Evolutionary conservation across 2,113 vertebrate genomes (phyloP).

Genomic region (Dermatemys mawii): DNA sequence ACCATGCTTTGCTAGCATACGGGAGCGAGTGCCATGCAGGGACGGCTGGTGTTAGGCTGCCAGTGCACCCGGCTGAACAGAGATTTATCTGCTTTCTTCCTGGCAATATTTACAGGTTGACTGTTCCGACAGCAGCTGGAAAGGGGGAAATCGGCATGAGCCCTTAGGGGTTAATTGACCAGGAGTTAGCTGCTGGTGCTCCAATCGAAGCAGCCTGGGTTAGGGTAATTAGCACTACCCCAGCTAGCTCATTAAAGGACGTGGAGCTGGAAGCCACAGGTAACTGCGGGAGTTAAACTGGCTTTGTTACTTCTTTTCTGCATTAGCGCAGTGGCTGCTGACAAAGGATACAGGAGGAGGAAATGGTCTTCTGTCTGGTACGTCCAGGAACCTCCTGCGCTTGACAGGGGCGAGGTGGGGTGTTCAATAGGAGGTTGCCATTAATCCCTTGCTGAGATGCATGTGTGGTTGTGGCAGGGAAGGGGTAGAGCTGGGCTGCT

Average conservation of each 20-base stretch:
- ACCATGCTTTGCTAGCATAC: not conserved
- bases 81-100: not conserved
- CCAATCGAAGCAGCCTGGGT: not conserved
- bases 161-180: constrained; percentile 53
- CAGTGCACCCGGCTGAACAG: not conserved
- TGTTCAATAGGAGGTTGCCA: not conserved
- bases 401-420: not conserved
- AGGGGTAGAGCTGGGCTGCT: not conserved
- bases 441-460: not conserved
- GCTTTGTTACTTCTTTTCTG: constrained; percentile 3
- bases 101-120: not conserved
- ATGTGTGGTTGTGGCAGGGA: not conserved
- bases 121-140: not conserved
- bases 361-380: not conserved
- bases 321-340: not conserved
- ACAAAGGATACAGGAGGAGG: not conserved
- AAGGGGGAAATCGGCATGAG: not conserved
- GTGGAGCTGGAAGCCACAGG: constrained; percentile 31
- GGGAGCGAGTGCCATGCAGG: not conserved
- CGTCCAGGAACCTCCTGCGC: not conserved
- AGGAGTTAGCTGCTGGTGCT: constrained; percentile 58
- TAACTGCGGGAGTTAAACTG: constrained; percentile 13
- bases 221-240: constrained; percentile 57
- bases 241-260: constrained; percentile 42
- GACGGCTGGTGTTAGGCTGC: not conserved